Percentiles rank a stretch among this genome's conserved stretches.
Evolutionary conservation across 92 coral and sea anemone species (phyloP).

Genomic region (Plumapathes pennacea): DNA sequence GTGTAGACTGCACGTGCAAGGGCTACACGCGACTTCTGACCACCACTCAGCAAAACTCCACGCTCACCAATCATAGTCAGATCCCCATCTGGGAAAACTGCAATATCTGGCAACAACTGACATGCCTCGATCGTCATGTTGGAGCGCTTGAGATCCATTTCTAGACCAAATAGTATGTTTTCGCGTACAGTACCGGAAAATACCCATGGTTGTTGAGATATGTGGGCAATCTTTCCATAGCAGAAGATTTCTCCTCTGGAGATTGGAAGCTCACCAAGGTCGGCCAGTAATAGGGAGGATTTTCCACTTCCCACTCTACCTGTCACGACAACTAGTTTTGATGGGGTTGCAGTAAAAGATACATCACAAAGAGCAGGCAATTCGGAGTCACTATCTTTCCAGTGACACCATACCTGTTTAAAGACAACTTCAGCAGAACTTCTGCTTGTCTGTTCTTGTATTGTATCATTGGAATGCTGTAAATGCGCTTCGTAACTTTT

Average conservation of each 20-base stretch:
- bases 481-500: too few relatives aligned
- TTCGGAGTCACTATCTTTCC: slow-evolving; percentile 66
- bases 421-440: too few relatives aligned
- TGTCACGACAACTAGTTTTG: slow-evolving; percentile 69
- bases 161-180: slow-evolving; percentile 69
- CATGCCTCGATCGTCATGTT: slow-evolving; percentile 79
- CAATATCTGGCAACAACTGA: slow-evolving; percentile 59
- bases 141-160: slow-evolving; percentile 71
- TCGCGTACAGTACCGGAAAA: slow-evolving; percentile 65
- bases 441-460: too few relatives aligned
- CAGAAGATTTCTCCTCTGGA: slow-evolving; percentile 63
- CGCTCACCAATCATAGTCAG: slow-evolving; percentile 64
- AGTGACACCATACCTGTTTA: slow-evolving; percentile 66
- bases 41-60: slow-evolving; percentile 55
- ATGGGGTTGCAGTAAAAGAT: slow-evolving; percentile 57
- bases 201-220: slow-evolving; percentile 70
- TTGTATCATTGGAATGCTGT: too few relatives aligned
- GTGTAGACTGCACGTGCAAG: slow-evolving; percentile 82
- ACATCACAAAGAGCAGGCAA: slow-evolving; percentile 52
- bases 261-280: slow-evolving; percentile 73
- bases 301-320: slow-evolving; percentile 87
- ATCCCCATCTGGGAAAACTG: slow-evolving; percentile 79
- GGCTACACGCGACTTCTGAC: slow-evolving; percentile 70
- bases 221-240: slow-evolving; percentile 70
- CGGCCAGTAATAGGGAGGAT: slow-evolving; percentile 74